Conservation (phyloP, 1,140 invertebrate genomes). For the Ceratosolen solmsi region DNA sequence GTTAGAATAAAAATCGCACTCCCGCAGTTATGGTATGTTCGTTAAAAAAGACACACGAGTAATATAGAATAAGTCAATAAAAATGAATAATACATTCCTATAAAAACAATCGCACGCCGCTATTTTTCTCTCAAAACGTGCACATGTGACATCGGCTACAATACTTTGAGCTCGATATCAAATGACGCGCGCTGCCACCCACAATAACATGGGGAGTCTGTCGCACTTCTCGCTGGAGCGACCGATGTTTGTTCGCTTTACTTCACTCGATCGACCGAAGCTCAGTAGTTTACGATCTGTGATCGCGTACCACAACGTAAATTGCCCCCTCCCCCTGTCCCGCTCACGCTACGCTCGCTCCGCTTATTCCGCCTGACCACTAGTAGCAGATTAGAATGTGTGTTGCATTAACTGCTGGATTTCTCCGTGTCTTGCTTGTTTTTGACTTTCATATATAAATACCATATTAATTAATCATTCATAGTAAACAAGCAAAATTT, state of each 20-base stretch:
- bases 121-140: not conserved
- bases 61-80: not conserved
- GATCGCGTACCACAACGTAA: not conserved
- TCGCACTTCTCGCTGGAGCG: slow-evolving; percentile 51
- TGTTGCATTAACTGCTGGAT: too few relatives aligned
- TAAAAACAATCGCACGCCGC: not conserved
- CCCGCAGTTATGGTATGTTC: too few relatives aligned
- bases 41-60: too few relatives aligned
- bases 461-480: too few relatives aligned
- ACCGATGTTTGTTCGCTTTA: slow-evolving; percentile 28
- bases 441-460: too few relatives aligned
- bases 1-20: too few relatives aligned
- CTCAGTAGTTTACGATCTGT: not conserved
- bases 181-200: slow-evolving; percentile 71
- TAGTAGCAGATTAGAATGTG: too few relatives aligned
- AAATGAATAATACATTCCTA: not conserved
- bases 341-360: too few relatives aligned
- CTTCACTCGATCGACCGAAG: not conserved
- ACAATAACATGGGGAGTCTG: slow-evolving; percentile 69
- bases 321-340: not conserved
- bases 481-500: too few relatives aligned
- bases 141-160: not conserved
- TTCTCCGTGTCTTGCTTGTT: too few relatives aligned
- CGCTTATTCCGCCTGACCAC: too few relatives aligned
- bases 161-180: slow-evolving; percentile 64